Base-by-base conservation (phyloP, 2,797 vertebrate species). In the Synanceia verrucosa region DNA sequence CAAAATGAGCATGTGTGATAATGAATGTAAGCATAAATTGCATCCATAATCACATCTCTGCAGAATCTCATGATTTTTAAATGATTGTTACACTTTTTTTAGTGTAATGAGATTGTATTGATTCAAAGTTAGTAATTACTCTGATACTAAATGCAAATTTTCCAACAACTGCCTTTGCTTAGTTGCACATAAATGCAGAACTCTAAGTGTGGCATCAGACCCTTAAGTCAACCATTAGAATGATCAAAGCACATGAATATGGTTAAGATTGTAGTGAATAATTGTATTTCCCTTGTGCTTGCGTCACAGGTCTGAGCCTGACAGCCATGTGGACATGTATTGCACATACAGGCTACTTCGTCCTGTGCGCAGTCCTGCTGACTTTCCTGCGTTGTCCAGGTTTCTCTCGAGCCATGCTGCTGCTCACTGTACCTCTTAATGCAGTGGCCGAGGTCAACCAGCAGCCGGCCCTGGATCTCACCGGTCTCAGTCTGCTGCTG, bases 361-460 rank as follows among this genome's bases (percentile, higher is more conserved):
- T 92, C 2, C 61, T 96, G 48, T 86, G 90, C 11, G 93, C 94
- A 0, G 64, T 92, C 1, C 82, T 96, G 5, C 86, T 96, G 84
- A 91, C 93, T 0, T 96, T 96, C 83, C 91, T 96, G 76, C 93
- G 88, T 18, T 93, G 91, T 28, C 88, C 92, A 0, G 84, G 46
- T 0, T 93, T 93, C 18, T 83, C 94, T 6, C 91, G 85, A 1
- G 83, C 89, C 4, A 14, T 82, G 76, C 87, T 96, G 58, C 89
- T 97, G 50, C 57, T 96, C 69, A 76, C 89, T 0, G 94, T 97
- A 0, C 19, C 90, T 1, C 83, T 95, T 9, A 95, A 96, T 0
- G 65, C 91, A 0, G 86, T 92, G 0, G 88, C 91, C 0, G 93
- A 96, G 84, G 64, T 96, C 71, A 93, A 96, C 90, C 93, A 93